phyloP scores from a whole-genome alignment of 2,797 vertebrate genomes.

The Ptychadena robeensis region DNA sequence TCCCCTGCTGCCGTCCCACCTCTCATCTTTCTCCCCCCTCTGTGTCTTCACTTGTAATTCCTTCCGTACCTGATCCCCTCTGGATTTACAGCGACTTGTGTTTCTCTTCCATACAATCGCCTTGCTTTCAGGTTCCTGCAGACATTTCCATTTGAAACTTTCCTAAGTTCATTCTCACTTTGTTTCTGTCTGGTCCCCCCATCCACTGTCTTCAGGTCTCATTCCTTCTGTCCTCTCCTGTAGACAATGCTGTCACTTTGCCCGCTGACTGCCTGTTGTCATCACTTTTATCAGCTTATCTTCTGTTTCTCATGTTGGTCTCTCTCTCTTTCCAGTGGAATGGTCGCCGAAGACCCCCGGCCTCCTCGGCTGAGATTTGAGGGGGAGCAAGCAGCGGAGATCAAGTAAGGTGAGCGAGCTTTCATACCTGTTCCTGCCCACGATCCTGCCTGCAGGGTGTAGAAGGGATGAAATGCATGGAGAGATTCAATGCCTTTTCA shows the following conservation, averaged over 20 bases:
- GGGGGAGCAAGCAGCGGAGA: slow-evolving; percentile 17
- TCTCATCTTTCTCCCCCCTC: slow-evolving; percentile 10
- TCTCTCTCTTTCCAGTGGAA: slow-evolving; percentile 44
- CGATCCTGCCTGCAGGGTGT: background rate
- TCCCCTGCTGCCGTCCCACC: slow-evolving; percentile 67
- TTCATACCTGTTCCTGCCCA: background rate
- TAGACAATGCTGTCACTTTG: background rate
- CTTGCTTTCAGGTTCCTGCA: background rate
- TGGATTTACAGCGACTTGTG: slow-evolving; percentile 19
- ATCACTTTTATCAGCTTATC: slow-evolving; percentile 6
- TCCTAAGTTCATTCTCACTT: no score
- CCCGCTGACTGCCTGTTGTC: background rate
- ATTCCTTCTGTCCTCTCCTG: background rate
- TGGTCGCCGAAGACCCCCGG: slow-evolving; percentile 32
- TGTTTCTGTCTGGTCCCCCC: no score
- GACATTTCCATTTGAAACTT: background rate
- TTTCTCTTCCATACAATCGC: background rate
- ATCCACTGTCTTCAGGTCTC: background rate
- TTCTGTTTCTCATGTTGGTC: slow-evolving; percentile 18
- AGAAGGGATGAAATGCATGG: background rate
- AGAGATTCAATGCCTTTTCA: no score
- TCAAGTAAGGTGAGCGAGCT: slow-evolving; percentile 32
- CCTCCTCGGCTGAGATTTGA: slow-evolving; percentile 49
- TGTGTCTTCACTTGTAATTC: slow-evolving; percentile 6
- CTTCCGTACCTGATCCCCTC: slow-evolving; percentile 39